These are phyloP conservation scores for Schizothorax lantsangensis DNA, from an alignment of 2,797 vertebrate species.

Conservation along the genomic window DNA sequence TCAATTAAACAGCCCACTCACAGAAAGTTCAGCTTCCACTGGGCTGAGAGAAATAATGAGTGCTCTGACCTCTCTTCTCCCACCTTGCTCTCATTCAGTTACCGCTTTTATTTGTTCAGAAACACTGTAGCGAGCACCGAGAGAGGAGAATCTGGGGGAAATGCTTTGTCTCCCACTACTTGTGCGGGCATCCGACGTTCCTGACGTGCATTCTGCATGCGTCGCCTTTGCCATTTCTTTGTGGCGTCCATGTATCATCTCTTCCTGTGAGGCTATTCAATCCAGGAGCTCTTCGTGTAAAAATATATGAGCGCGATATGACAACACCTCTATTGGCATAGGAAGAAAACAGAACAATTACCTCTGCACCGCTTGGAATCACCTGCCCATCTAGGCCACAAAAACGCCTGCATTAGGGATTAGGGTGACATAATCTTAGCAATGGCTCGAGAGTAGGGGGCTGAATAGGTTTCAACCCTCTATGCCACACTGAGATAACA, in stretches of 20 bases:
- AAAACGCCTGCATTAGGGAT: constrained; percentile 81
- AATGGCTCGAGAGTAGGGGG: constrained; percentile 79
- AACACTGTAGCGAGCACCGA: constrained; percentile 35
- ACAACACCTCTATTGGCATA: constrained; percentile 77
- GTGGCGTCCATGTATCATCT: constrained; percentile 45
- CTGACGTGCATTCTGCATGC: constrained; percentile 8
- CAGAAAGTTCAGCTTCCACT: constrained; percentile 69
- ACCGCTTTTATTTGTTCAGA: constrained; percentile 57
- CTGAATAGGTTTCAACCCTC: constrained; percentile 85
- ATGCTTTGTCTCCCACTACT: constrained; percentile 37
- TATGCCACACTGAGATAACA: constrained; percentile 85
- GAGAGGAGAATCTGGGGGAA: constrained; percentile 25
- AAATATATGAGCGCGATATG: constrained; percentile 75
- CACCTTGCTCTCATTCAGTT: constrained; percentile 64
- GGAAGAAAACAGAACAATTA: constrained; percentile 80
- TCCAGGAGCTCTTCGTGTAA: constrained; percentile 68
- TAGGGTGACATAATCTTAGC: constrained; percentile 87
- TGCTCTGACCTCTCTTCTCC: constrained; percentile 65
- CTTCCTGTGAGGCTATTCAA: constrained; percentile 46
- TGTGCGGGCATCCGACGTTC: background rate
- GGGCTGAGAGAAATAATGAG: constrained; percentile 66
- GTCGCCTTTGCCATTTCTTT: background rate
- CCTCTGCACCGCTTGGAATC: constrained; percentile 76
- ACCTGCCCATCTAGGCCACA: constrained; percentile 82
- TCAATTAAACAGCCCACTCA: constrained; percentile 84